phyloP scores from a whole-genome alignment of 92 coral and sea anemone species.

The Phenganax marumi region DNA sequence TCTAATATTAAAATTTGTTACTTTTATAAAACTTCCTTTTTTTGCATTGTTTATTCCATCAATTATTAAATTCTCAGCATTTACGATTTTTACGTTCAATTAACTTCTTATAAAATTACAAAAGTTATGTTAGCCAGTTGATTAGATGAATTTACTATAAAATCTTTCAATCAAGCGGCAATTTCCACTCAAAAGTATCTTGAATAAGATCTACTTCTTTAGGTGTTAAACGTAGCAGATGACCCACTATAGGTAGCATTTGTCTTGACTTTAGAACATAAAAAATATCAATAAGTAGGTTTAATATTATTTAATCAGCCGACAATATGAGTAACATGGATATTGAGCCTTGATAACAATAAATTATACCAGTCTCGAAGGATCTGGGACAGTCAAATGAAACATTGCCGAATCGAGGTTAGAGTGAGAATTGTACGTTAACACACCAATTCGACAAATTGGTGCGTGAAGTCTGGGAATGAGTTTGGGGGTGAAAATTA shows the following conservation, averaged over 20 bases:
- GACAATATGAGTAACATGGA: too few relatives aligned
- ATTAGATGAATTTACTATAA: background rate
- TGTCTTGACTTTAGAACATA: conserved; percentile 79
- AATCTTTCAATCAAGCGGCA: conserved; percentile 29
- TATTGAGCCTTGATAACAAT: too few relatives aligned
- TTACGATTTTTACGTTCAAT: background rate
- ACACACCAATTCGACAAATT: too few relatives aligned
- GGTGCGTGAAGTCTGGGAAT: too few relatives aligned
- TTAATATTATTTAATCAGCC: too few relatives aligned
- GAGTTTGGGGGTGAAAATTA: too few relatives aligned
- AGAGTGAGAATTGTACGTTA: too few relatives aligned
- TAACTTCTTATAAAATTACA: background rate
- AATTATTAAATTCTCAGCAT: background rate
- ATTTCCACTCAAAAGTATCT: conserved; percentile 90
- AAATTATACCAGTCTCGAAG: too few relatives aligned
- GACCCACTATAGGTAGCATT: conserved; percentile 80
- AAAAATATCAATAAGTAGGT: background rate
- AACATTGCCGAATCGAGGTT: too few relatives aligned
- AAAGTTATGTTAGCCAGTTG: background rate
- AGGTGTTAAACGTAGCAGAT: conserved; percentile 75
- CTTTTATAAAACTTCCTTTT: background rate
- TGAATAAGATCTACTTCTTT: conserved; percentile 72
- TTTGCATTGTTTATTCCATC: background rate
- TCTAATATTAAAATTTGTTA: background rate
- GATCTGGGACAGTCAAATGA: too few relatives aligned